These are phyloP conservation scores for Probaryconus sp. DNA, from an alignment of 1,140 invertebrate species.

Conservation along the genomic window DNA sequence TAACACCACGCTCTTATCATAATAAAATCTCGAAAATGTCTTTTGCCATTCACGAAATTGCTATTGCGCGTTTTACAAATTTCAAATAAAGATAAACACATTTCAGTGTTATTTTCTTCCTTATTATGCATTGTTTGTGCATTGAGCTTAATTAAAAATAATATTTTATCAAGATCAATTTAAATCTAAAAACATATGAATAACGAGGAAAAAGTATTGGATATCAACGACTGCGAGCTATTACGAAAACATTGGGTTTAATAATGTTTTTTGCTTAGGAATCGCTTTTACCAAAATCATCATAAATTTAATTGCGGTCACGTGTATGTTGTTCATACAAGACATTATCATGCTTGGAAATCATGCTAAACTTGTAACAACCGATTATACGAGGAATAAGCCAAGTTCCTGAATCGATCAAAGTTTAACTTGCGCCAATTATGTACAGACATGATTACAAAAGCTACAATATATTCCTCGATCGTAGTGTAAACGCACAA, in stretches of 20 bases:
- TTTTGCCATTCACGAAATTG: too few relatives aligned
- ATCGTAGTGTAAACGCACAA: slow-evolving; percentile 8
- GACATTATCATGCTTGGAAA: slow-evolving; percentile 16
- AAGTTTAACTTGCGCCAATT: slow-evolving; percentile 37
- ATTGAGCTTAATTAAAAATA: too few relatives aligned
- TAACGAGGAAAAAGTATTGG: too few relatives aligned
- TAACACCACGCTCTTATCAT: too few relatives aligned
- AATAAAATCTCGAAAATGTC: too few relatives aligned
- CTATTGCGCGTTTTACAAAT: too few relatives aligned
- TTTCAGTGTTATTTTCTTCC: too few relatives aligned
- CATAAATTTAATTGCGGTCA: slow-evolving; percentile 18
- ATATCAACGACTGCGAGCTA: too few relatives aligned
- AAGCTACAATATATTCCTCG: slow-evolving; percentile 10
- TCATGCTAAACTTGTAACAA: slow-evolving; percentile 31
- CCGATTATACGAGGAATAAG: slow-evolving; percentile 30
- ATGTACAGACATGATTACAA: slow-evolving; percentile 24
- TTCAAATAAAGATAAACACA: too few relatives aligned
- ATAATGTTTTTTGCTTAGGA: neutral
- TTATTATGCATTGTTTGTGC: too few relatives aligned
- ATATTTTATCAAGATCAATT: too few relatives aligned
- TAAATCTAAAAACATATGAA: too few relatives aligned
- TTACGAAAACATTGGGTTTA: neutral
- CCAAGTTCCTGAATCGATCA: slow-evolving; percentile 38
- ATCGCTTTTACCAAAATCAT: slow-evolving; percentile 7
- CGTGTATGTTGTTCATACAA: slow-evolving; percentile 2